phyloP scores from a whole-genome alignment of 2,888 invertebrate genomes.

The Leucania comma region DNA sequence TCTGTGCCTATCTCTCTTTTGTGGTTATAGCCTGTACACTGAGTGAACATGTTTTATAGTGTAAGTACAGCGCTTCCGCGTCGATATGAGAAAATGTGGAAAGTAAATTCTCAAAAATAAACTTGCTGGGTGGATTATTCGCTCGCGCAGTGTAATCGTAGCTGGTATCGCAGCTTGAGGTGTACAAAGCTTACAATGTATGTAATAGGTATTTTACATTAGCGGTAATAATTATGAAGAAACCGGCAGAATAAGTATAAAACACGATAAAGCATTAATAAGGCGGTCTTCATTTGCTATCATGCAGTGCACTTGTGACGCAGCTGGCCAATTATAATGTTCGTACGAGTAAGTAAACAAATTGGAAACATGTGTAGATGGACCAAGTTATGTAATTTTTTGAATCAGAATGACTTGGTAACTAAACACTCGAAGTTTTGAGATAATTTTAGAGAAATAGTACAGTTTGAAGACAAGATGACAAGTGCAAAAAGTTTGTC shows the following conservation, averaged over 20 bases:
- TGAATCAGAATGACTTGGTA: no score
- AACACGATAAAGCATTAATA: constrained; percentile 19
- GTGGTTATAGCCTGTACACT: constrained; percentile 24
- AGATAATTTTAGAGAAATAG: no score
- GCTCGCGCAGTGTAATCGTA: constrained; percentile 18
- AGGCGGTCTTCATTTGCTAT: not conserved
- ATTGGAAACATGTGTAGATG: not conserved
- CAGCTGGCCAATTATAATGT: constrained; percentile 3
- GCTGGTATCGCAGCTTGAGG: constrained; percentile 8
- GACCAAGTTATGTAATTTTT: no score
- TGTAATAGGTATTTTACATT: constrained; percentile 24
- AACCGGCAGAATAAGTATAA: not conserved
- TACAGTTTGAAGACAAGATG: no score
- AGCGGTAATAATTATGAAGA: constrained; percentile 12
- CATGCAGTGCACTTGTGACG: not conserved
- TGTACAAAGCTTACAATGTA: constrained; percentile 12
- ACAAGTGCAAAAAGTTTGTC: no score
- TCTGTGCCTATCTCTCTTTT: no score
- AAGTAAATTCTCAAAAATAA: constrained; percentile 33
- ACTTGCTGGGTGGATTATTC: constrained; percentile 6
- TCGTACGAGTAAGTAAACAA: not conserved
- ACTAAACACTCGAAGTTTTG: no score
- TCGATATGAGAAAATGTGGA: constrained; percentile 36
- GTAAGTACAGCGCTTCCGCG: constrained; percentile 50
- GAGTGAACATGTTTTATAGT: constrained; percentile 40